Evolutionary conservation across 2,888 invertebrate genomes (phyloP).

Genomic region (Cataglyphis rosenhaueri): DNA sequence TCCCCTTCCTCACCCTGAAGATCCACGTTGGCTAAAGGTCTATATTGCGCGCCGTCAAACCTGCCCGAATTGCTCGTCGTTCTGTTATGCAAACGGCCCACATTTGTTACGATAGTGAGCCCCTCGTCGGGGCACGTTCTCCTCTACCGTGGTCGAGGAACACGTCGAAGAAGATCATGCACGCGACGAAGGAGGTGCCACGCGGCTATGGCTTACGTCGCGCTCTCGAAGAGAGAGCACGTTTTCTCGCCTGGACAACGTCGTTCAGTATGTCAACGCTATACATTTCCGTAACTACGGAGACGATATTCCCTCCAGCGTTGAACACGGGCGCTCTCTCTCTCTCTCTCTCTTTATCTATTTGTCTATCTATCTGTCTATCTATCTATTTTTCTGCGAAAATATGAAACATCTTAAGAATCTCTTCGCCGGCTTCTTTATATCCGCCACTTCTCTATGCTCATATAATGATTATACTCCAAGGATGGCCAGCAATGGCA

Average conservation of each 20-base stretch:
- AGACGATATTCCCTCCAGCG: slow-evolving; percentile 28
- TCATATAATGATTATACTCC: neutral
- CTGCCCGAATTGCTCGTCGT: slow-evolving; percentile 85
- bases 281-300: slow-evolving; percentile 61
- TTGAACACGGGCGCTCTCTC: neutral
- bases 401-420: slow-evolving; percentile 38
- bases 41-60: slow-evolving; percentile 86
- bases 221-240: slow-evolving; percentile 50
- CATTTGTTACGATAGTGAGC: slow-evolving; percentile 84
- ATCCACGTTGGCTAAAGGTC: slow-evolving; percentile 80
- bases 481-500: neutral
- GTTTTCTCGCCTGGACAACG: slow-evolving; percentile 70
- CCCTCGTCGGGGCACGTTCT: slow-evolving; percentile 82
- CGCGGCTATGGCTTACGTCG: slow-evolving; percentile 51
- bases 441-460: slow-evolving; percentile 10
- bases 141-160: slow-evolving; percentile 69
- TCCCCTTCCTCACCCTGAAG: neutral
- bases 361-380: neutral
- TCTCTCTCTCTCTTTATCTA: neutral
- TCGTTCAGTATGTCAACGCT: slow-evolving; percentile 70
- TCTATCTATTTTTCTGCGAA: neutral
- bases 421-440: neutral
- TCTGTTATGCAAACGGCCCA: slow-evolving; percentile 85
- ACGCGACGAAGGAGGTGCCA: slow-evolving; percentile 9
- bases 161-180: slow-evolving; percentile 35